These are phyloP conservation scores for Protaetia brevitarsis DNA, from an alignment of 1,140 invertebrate genomes.

Conservation along the genomic window DNA sequence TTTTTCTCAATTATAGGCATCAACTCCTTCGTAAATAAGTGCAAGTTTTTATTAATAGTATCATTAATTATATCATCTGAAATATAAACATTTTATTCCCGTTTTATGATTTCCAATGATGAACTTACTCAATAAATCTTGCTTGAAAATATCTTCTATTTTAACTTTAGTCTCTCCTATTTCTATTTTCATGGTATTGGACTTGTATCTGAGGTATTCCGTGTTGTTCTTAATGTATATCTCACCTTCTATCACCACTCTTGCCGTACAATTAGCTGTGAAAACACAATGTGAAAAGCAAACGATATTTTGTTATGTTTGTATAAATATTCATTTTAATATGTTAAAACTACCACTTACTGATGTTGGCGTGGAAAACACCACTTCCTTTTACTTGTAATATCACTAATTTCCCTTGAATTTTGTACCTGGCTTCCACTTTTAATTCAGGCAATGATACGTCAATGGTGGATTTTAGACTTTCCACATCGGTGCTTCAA, in stretches of 20 bases:
- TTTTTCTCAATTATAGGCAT: slow-evolving; percentile 59
- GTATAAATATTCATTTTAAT: slow-evolving; percentile 34
- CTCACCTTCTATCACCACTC: slow-evolving; percentile 52
- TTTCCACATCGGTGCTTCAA: slow-evolving; percentile 53
- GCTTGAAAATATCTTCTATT: slow-evolving; percentile 64
- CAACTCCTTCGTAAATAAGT: slow-evolving; percentile 56
- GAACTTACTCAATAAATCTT: slow-evolving; percentile 52
- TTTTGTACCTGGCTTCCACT: slow-evolving; percentile 58
- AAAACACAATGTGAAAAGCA: too few relatives aligned
- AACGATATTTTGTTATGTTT: too few relatives aligned
- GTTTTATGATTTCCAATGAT: neutral
- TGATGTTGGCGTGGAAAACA: slow-evolving; percentile 60
- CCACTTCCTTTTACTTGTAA: slow-evolving; percentile 62
- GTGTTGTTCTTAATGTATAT: slow-evolving; percentile 50
- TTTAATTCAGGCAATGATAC: slow-evolving; percentile 55
- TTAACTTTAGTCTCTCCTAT: slow-evolving; percentile 57
- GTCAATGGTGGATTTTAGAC: slow-evolving; percentile 51
- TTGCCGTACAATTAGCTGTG: slow-evolving; percentile 56
- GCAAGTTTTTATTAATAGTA: slow-evolving; percentile 63
- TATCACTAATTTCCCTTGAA: slow-evolving; percentile 60
- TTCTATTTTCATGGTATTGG: slow-evolving; percentile 54
- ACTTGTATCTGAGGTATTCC: slow-evolving; percentile 54
- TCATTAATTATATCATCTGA: slow-evolving; percentile 57
- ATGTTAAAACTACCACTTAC: slow-evolving; percentile 55
- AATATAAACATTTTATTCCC: slow-evolving; percentile 34